Percentiles rank a stretch among this genome's conserved stretches.
These are phyloP conservation scores for Eulimnadia texana DNA, from an alignment of 1,140 invertebrate genomes.

Conservation along the genomic window DNA sequence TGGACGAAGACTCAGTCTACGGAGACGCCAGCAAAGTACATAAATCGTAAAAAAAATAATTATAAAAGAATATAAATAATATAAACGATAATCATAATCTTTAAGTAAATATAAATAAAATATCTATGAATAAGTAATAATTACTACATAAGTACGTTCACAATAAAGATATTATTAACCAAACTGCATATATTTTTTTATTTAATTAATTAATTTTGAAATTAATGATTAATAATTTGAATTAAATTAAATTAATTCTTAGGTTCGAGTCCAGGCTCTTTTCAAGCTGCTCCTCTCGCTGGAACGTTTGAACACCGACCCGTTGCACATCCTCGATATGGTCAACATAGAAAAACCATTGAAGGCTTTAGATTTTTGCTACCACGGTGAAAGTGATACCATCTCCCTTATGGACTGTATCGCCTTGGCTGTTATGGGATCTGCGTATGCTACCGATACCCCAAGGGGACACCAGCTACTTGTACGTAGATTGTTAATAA, in stretches of 20 bases:
- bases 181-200: neutral
- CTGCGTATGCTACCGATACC: slow-evolving; percentile 92
- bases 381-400: slow-evolving; percentile 88
- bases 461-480: slow-evolving; percentile 94
- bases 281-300: slow-evolving; percentile 84
- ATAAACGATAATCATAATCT: no score
- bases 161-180: neutral
- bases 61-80: neutral
- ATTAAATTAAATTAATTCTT: slow-evolving; percentile 18
- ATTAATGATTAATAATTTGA: neutral
- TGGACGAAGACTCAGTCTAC: slow-evolving; percentile 67
- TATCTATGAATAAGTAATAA: slow-evolving; percentile 11
- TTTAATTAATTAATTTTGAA: neutral
- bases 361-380: slow-evolving; percentile 92
- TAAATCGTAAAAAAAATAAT: slow-evolving; percentile 16
- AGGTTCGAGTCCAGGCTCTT: slow-evolving; percentile 76
- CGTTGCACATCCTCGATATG: slow-evolving; percentile 84
- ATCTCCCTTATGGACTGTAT: slow-evolving; percentile 87
- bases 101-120: no score
- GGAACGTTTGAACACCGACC: slow-evolving; percentile 84
- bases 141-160: neutral
- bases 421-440: slow-evolving; percentile 90
- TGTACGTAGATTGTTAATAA: slow-evolving; percentile 41
- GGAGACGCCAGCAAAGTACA: slow-evolving; percentile 77
- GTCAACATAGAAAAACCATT: slow-evolving; percentile 92